A percentile compares a stretch with the other conserved stretches of the same genome.
Evolutionary conservation across 2,113 vertebrate species (phyloP).

Genomic region (Phalacrocorax aristotelis): DNA sequence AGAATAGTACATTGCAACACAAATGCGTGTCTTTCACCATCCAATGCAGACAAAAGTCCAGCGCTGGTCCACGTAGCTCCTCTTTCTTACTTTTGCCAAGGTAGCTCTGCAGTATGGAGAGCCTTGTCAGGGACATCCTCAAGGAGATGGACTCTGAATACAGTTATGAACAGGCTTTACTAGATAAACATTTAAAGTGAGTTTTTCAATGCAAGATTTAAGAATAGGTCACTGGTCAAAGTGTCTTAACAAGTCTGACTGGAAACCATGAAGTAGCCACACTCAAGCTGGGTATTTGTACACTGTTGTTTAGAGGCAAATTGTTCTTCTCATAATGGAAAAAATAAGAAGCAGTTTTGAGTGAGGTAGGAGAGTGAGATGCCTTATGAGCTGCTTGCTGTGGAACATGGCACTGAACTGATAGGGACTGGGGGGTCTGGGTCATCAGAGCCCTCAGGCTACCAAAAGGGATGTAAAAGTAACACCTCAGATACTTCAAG

Average conservation of each 20-base stretch:
- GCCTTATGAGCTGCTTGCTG: background rate
- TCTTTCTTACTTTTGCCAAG: background rate
- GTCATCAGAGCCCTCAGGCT: background rate
- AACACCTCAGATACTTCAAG: background rate
- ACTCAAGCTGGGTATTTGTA: background rate
- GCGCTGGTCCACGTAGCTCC: background rate
- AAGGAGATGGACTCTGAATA: background rate
- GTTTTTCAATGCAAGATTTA: background rate
- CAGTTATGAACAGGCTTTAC: background rate
- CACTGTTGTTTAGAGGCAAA: background rate
- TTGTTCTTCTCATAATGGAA: background rate
- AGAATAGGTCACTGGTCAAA: background rate
- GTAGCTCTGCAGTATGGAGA: background rate
- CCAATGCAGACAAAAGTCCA: background rate
- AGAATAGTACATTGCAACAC: background rate
- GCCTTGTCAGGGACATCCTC: background rate
- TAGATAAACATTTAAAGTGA: background rate
- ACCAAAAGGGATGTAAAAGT: background rate
- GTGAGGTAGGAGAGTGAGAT: background rate
- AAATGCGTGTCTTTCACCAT: background rate
- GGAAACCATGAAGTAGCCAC: background rate
- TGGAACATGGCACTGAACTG: background rate
- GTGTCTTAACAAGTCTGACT: background rate
- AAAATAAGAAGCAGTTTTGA: background rate
- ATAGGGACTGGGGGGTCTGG: background rate